Evolutionary conservation across 30 jellyfish, hydroid and myxozoan genomes (phyloP).

Genomic region (Calvadosia cruxmelitensis): DNA sequence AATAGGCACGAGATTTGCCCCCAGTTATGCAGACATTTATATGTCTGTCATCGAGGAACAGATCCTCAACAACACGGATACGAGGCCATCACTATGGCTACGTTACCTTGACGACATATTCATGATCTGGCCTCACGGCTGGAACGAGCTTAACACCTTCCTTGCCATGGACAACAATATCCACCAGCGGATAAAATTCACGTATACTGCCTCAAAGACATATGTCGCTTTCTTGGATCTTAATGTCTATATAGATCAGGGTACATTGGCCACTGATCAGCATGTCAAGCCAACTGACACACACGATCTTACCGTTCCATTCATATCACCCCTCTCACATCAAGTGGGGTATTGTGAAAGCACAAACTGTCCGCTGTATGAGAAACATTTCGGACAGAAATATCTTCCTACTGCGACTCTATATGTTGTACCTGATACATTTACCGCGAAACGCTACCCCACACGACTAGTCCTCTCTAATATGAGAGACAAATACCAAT

Average conservation of each 20-base stretch:
- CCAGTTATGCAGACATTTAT: conserved; percentile 23
- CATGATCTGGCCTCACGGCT: conserved; percentile 9
- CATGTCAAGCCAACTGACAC: conserved; percentile 15
- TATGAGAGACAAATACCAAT: no score
- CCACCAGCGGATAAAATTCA: conserved; percentile 25
- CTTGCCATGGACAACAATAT: conserved; percentile 8
- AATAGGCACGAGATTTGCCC: no score
- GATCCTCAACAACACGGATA: conserved; percentile 8
- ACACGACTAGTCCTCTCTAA: no score
- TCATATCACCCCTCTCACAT: conserved; percentile 1
- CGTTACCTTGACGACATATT: conserved; percentile 41
- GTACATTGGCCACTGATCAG: conserved; percentile 8
- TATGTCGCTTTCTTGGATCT: conserved; percentile 28
- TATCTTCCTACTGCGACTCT: no score
- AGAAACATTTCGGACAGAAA: neutral
- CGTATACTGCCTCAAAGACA: conserved; percentile 5
- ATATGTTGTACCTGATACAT: no score
- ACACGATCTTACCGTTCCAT: conserved; percentile 7
- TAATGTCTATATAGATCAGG: conserved; percentile 14
- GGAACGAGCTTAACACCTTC: conserved; percentile 14
- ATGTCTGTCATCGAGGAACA: conserved; percentile 38
- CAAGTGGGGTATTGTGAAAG: neutral
- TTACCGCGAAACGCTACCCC: no score
- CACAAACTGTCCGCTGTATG: neutral
- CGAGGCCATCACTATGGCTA: conserved; percentile 6